These are phyloP conservation scores for Octonoba sinensis DNA, from an alignment of 2,888 invertebrate species.

Conservation along the genomic window DNA sequence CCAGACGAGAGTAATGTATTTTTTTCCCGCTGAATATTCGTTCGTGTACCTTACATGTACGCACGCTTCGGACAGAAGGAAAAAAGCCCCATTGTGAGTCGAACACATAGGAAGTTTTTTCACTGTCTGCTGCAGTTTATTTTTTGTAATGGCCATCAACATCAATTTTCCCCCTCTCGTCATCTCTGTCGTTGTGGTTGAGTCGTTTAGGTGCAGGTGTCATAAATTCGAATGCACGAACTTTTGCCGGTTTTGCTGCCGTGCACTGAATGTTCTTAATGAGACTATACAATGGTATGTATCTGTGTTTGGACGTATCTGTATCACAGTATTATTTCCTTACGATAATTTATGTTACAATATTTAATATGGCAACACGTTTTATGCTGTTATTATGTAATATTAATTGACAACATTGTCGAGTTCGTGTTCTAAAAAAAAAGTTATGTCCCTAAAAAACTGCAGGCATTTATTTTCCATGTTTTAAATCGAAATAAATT, in stretches of 20 bases:
- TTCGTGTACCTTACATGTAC: constrained; percentile 17
- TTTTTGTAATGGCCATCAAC: not conserved
- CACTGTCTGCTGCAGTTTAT: constrained; percentile 17
- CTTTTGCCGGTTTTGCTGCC: not conserved
- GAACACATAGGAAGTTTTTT: constrained; percentile 28
- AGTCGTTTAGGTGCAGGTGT: not conserved
- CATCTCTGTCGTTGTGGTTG: constrained; percentile 4
- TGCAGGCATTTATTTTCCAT: too few species aligned
- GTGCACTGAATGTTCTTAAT: constrained; percentile 14
- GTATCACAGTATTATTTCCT: too few species aligned
- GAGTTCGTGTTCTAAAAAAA: too few species aligned
- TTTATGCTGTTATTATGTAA: too few species aligned
- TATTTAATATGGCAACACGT: too few species aligned
- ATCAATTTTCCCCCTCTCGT: not conserved
- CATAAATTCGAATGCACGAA: constrained; percentile 9
- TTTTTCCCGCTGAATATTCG: not conserved
- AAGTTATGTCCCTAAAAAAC: too few species aligned
- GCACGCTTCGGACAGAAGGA: not conserved
- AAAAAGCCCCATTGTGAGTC: constrained; percentile 13
- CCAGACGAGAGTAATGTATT: not conserved
- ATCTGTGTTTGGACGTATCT: too few species aligned
- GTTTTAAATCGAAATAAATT: too few species aligned
- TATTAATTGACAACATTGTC: too few species aligned
- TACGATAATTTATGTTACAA: too few species aligned
- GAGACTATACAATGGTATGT: not conserved